Conservation (phyloP, 2,113 vertebrate genomes). For the Ginglymostoma cirratum region DNA sequence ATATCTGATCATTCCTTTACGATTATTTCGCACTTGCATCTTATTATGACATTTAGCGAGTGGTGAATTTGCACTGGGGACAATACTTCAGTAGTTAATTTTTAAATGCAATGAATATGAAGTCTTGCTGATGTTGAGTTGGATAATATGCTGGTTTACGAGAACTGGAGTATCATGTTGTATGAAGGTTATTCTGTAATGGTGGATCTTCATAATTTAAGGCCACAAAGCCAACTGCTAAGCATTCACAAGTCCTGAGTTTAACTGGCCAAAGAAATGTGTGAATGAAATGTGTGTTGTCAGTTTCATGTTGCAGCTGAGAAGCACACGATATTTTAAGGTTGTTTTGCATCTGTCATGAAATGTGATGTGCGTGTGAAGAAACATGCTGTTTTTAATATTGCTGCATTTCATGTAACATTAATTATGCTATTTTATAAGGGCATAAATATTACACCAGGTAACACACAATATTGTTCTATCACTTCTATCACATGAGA, state of each 20-base stretch:
- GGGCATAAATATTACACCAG: background rate
- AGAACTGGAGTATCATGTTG: background rate
- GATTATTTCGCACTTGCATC: background rate
- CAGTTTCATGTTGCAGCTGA: background rate
- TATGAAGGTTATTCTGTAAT: background rate
- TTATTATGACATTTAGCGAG: background rate
- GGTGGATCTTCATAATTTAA: background rate
- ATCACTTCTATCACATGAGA: background rate
- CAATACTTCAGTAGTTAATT: background rate
- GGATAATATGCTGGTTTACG: background rate
- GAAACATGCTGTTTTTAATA: slow-evolving; percentile 17
- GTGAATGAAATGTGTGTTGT: background rate
- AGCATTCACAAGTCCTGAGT: background rate
- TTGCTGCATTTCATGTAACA: background rate
- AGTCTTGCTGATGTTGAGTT: background rate
- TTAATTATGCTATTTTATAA: slow-evolving; percentile 2
- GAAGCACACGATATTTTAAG: slow-evolving; percentile 11
- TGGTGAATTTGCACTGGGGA: background rate
- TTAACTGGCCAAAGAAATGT: slow-evolving; percentile 7
- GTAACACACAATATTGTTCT: background rate
- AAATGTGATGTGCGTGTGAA: slow-evolving; percentile 7
- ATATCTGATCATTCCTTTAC: background rate
- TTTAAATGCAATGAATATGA: background rate
- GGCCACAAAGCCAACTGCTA: background rate
- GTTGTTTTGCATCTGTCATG: slow-evolving; percentile 7